Evolutionary conservation across 2,888 invertebrate genomes (phyloP).

Genomic region (Graphium colonna): DNA sequence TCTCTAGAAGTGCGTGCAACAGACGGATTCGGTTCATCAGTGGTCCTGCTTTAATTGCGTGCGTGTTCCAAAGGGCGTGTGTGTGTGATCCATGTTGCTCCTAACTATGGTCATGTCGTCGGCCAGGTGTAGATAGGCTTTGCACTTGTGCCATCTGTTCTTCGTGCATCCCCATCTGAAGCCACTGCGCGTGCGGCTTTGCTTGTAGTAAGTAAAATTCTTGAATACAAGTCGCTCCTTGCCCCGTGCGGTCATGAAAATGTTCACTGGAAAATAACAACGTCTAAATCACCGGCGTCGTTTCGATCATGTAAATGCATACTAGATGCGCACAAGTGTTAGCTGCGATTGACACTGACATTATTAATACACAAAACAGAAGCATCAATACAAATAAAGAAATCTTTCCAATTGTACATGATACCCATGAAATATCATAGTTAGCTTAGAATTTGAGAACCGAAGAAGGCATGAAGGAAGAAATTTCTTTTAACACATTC

Average conservation of each 20-base stretch:
- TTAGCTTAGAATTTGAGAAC: too few relatives aligned
- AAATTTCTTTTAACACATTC: too few relatives aligned
- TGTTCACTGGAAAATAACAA: conserved; percentile 64
- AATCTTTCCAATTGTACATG: too few relatives aligned
- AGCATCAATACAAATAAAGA: too few relatives aligned
- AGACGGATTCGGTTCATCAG: neutral
- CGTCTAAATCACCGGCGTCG: neutral
- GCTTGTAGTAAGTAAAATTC: conserved; percentile 71
- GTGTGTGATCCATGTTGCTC: conserved; percentile 68
- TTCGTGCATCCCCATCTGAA: conserved; percentile 75
- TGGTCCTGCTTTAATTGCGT: conserved; percentile 22
- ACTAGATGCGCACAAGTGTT: too few relatives aligned
- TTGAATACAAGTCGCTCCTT: conserved; percentile 64
- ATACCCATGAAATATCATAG: too few relatives aligned
- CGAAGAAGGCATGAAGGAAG: too few relatives aligned
- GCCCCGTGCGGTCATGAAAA: conserved; percentile 71
- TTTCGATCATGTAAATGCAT: neutral
- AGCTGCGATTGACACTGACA: too few relatives aligned
- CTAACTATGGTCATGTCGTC: conserved; percentile 68
- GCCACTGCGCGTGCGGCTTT: conserved; percentile 59
- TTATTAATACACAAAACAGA: too few relatives aligned
- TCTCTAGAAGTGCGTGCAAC: neutral
- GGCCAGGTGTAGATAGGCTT: conserved; percentile 64
- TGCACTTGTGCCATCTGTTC: conserved; percentile 71
- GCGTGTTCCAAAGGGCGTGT: conserved; percentile 48